Evolutionary conservation across 2,888 invertebrate species (phyloP), one percentile per base, ranked within the genome.

Genomic region (Scaptomyza flava): DNA sequence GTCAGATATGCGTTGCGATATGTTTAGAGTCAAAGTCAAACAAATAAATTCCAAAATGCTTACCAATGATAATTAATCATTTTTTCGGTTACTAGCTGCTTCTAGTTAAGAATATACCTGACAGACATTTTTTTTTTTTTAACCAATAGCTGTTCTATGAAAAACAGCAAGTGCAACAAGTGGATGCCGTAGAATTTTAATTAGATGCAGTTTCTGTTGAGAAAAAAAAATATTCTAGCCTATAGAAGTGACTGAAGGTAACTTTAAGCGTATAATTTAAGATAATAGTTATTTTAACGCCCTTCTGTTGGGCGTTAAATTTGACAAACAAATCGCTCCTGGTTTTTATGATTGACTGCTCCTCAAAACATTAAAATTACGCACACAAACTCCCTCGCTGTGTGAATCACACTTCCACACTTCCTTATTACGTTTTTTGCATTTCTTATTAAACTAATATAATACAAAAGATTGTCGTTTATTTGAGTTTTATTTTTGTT

Each of bases 341-440:
- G 52, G 43, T 42, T 8, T 56, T 58, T 9, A 46, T 43, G 14
- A 8, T 56, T 60, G 38, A 50, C 54, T 77, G 63, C 57, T 60
- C 54, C 68, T 47, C 2, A 23, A 42, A 66, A 67, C 9, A 41
- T 74, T 74, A 17, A 74, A 57, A 80, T 76, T 65, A 65, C 54
- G 63, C 69, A 62, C 75, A 72, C 80, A 61, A 62, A 52, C 42
- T 62, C 33, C 59, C 17, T 9, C 14, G 7, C 14, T 8, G n/a
- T n/a, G n/a, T n/a, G n/a, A n/a, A n/a, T n/a, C n/a, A n/a, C n/a
- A 17, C 17, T 17, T 17, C 6, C 17, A 34, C 68, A 81, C 80
- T 84, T 84, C 84, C 87, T 87, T 71, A 56, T 68, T 79, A 81
- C 82, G 76, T 69, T 68, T 72, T 72, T 78, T 78, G 84, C 71